Conservation (phyloP, 2,113 vertebrate species). For the Amphilophus citrinellus region DNA sequence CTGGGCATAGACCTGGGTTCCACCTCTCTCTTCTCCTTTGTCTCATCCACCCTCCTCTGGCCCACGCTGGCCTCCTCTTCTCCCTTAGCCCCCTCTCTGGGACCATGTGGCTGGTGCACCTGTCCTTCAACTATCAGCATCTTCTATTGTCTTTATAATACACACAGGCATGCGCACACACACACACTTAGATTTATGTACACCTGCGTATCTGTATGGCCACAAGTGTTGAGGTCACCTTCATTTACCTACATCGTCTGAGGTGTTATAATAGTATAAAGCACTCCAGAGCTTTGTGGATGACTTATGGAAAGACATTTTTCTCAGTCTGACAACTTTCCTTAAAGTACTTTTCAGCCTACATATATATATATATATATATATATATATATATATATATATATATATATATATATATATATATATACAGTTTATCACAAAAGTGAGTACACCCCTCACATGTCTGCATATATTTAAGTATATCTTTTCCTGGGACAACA, state of each 20-base stretch:
- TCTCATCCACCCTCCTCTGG: slow-evolving; percentile 60
- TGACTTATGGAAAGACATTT: background rate
- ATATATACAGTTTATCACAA: too few relatives aligned
- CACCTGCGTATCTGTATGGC: slow-evolving; percentile 28
- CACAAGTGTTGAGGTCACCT: slow-evolving; percentile 59
- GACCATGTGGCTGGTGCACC: slow-evolving; percentile 64
- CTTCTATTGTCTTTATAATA: slow-evolving; percentile 62
- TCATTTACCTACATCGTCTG: slow-evolving; percentile 47
- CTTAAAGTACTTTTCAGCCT: background rate
- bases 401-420: too few relatives aligned
- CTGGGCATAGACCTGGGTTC: slow-evolving; percentile 63
- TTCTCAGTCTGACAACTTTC: background rate
- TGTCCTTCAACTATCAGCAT: slow-evolving; percentile 81
- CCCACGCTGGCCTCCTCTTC: slow-evolving; percentile 52
- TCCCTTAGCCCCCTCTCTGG: slow-evolving; percentile 72
- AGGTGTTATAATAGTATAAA: slow-evolving; percentile 24
- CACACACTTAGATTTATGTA: slow-evolving; percentile 41
- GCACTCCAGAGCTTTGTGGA: background rate
- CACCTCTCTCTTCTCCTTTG: slow-evolving; percentile 62
- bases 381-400: too few relatives aligned
- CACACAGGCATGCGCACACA: slow-evolving; percentile 26
- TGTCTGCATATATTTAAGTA: too few relatives aligned
- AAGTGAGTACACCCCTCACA: too few relatives aligned
- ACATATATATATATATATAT: too few relatives aligned
- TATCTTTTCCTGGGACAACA: too few relatives aligned